phyloP scores from a whole-genome alignment of 2,888 invertebrate genomes.

The Zygaena filipendulae region DNA sequence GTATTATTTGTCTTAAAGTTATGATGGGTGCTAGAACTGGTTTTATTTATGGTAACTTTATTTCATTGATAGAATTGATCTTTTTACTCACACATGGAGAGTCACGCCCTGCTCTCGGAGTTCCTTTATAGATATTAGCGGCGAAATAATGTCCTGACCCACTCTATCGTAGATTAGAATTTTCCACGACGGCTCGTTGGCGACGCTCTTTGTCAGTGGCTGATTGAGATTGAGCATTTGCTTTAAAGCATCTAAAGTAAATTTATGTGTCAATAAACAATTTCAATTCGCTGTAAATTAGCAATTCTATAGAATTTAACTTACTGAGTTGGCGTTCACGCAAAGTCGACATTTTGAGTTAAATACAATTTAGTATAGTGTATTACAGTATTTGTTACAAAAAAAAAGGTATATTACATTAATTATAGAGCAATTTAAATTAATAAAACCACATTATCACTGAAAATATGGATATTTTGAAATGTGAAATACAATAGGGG shows the following conservation, averaged over 20 bases:
- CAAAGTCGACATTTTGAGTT: constrained; percentile 70
- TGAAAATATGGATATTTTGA: no score
- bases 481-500: no score
- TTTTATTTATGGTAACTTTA: no score
- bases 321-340: constrained; percentile 79
- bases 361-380: constrained; percentile 2
- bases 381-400: no score
- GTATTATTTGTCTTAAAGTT: no score
- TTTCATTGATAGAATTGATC: no score
- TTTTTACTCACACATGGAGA: constrained; percentile 93
- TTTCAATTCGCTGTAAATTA: no score
- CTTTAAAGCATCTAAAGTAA: constrained; percentile 83
- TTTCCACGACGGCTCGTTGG: constrained; percentile 95
- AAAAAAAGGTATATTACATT: no score
- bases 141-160: constrained; percentile 98
- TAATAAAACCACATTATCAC: no score
- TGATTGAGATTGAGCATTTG: constrained; percentile 96
- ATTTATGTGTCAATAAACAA: no score
- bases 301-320: constrained; percentile 22
- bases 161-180: constrained; percentile 94
- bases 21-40: no score
- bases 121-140: constrained; percentile 95
- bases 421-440: no score
- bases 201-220: constrained; percentile 77
- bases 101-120: constrained; percentile 96